Conservation (phyloP, 1,140 invertebrate genomes). For the Drosophila jambulina region DNA sequence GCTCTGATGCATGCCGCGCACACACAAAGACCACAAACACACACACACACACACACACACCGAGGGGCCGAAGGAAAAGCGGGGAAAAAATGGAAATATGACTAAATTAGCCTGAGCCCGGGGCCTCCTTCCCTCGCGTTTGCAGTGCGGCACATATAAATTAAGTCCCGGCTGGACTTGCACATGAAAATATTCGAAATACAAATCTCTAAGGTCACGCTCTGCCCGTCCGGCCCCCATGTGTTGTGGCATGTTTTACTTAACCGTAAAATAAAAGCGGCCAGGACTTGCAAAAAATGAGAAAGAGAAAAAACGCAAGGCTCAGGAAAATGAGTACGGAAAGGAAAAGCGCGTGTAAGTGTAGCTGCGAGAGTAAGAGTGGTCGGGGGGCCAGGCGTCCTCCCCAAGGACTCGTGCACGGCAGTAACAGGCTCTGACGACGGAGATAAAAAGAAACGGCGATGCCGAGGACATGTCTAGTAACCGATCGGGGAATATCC, state of each 20-base stretch:
- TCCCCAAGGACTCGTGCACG: slow-evolving; percentile 58
- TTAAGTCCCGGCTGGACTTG: slow-evolving; percentile 56
- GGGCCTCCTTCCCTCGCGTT: slow-evolving; percentile 11
- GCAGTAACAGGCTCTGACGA: slow-evolving; percentile 50
- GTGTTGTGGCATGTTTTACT: slow-evolving; percentile 65
- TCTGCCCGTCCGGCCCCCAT: background rate
- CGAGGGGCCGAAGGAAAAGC: slow-evolving; percentile 5
- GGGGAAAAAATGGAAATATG: slow-evolving; percentile 62
- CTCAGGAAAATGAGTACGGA: slow-evolving; percentile 34
- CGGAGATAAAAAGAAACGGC: slow-evolving; percentile 24
- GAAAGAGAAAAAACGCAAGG: slow-evolving; percentile 18
- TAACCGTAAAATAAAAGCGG: slow-evolving; percentile 64
- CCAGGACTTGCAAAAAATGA: slow-evolving; percentile 45
- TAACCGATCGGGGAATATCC: slow-evolving; percentile 36
- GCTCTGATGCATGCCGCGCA: slow-evolving; percentile 58
- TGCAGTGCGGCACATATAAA: slow-evolving; percentile 60
- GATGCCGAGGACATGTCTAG: background rate
- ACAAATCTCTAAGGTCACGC: slow-evolving; percentile 65
- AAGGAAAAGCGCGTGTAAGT: slow-evolving; percentile 19
- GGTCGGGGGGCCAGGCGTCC: slow-evolving; percentile 43
- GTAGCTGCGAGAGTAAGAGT: background rate
- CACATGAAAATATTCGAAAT: slow-evolving; percentile 47
- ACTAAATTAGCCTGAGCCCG: slow-evolving; percentile 59
- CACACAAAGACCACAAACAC: too few species aligned
- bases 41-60: slow-evolving; percentile 12